A percentile compares a stretch with the other conserved stretches of the same genome.
phyloP scores from a whole-genome alignment of 2,888 invertebrate genomes.

The Parthenolecanium corni region DNA sequence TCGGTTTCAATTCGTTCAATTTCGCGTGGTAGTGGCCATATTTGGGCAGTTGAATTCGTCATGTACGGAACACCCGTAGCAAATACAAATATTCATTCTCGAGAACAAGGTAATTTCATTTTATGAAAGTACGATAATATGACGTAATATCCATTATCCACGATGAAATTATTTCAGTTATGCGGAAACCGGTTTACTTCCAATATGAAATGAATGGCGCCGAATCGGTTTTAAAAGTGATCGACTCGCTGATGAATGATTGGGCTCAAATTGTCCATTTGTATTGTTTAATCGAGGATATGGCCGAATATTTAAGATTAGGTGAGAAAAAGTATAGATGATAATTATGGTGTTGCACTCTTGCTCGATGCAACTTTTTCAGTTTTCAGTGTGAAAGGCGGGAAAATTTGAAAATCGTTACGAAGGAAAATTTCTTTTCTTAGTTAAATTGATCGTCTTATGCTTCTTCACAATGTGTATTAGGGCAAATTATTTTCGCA shows the following conservation, averaged over 20 bases:
- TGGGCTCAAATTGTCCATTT: conserved; percentile 88
- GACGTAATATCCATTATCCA: background rate
- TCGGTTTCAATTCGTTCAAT: conserved; percentile 74
- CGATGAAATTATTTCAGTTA: conserved; percentile 43
- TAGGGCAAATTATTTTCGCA: too few relatives aligned
- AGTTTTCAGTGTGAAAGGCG: background rate
- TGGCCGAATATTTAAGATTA: conserved; percentile 64
- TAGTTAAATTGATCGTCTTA: too few relatives aligned
- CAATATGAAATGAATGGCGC: conserved; percentile 81
- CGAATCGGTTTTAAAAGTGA: conserved; percentile 64
- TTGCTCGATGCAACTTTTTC: background rate
- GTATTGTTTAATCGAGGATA: conserved; percentile 70
- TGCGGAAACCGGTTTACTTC: conserved; percentile 75
- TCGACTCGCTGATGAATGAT: conserved; percentile 75
- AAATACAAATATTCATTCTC: conserved; percentile 55
- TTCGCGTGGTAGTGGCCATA: conserved; percentile 49
- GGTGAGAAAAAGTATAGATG: conserved; percentile 43
- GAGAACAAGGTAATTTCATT: conserved; percentile 55
- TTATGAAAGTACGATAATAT: too few relatives aligned
- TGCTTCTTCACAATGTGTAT: too few relatives aligned
- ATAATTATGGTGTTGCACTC: background rate
- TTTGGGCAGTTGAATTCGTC: conserved; percentile 82
- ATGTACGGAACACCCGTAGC: conserved; percentile 69
- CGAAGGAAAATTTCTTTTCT: background rate
- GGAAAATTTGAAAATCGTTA: background rate